Conservation (phyloP, 2,113 vertebrate genomes). For the Oncorhynchus clarkii region DNA sequence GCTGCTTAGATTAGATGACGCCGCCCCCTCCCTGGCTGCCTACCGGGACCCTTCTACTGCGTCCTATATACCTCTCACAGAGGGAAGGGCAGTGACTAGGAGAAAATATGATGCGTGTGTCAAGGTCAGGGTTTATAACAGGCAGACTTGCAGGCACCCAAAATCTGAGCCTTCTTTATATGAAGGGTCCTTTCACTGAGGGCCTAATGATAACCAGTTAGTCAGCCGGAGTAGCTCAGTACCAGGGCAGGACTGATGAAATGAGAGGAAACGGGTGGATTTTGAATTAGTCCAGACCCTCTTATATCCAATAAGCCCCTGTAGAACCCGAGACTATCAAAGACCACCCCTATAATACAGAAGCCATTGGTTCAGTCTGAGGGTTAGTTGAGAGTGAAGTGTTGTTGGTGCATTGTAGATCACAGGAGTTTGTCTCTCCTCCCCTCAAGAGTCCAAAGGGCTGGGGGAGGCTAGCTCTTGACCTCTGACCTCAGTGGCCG, state of each 20-base stretch:
- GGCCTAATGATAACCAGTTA: slow-evolving; percentile 72
- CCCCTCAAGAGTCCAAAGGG: slow-evolving; percentile 1
- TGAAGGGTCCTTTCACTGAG: slow-evolving; percentile 76
- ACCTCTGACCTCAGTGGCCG: slow-evolving; percentile 4
- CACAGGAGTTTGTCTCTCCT: neutral
- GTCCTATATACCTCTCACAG: slow-evolving; percentile 28
- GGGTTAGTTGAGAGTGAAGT: slow-evolving; percentile 11
- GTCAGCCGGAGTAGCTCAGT: slow-evolving; percentile 67
- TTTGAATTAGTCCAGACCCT: slow-evolving; percentile 43
- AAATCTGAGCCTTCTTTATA: slow-evolving; percentile 80
- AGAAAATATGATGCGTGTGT: neutral
- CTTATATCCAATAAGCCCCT: slow-evolving; percentile 72
- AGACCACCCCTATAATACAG: slow-evolving; percentile 6
- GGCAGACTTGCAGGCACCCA: slow-evolving; percentile 80
- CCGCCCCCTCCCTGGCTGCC: slow-evolving; percentile 22
- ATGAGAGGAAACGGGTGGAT: slow-evolving; percentile 15
- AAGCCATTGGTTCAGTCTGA: slow-evolving; percentile 4
- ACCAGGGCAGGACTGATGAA: slow-evolving; percentile 34
- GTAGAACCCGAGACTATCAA: slow-evolving; percentile 25
- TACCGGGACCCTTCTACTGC: slow-evolving; percentile 17
- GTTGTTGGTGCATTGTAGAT: slow-evolving; percentile 10
- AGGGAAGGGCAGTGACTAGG: slow-evolving; percentile 5
- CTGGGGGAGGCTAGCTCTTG: slow-evolving; percentile 6
- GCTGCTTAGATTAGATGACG: too few species aligned
- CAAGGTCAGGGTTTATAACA: slow-evolving; percentile 52